phyloP scores from a whole-genome alignment of 2,113 vertebrate genomes.

The Morone chrysops region DNA sequence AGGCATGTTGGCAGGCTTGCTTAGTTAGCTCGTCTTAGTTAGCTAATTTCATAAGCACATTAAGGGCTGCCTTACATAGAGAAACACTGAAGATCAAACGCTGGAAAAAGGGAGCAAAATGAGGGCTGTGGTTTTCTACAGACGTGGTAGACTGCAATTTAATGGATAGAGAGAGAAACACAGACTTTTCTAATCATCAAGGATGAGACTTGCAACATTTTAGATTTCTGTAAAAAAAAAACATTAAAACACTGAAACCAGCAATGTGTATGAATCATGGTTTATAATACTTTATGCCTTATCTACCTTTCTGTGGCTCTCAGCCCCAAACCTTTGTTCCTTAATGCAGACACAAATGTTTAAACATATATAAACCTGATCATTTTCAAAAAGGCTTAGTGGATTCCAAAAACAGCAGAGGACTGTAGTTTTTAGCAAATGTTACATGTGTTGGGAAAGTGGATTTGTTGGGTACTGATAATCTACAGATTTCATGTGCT shows the following conservation, averaged over 20 bases:
- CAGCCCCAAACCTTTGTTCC: not conserved
- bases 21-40: constrained; percentile 25
- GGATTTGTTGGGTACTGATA: not conserved
- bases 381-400: not conserved
- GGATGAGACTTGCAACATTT: not conserved
- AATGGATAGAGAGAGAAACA: constrained; percentile 15
- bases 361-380: not conserved
- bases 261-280: not conserved
- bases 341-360: not conserved
- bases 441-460: not conserved
- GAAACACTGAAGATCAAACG: constrained; percentile 38
- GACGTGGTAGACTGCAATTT: constrained; percentile 15
- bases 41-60: constrained; percentile 46
- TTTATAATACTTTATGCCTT: not conserved
- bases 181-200: not conserved
- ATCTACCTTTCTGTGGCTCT: not conserved
- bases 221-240: not conserved
- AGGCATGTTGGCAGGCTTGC: constrained; percentile 56
- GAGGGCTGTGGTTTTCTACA: constrained; percentile 30
- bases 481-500: not conserved
- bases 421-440: not conserved
- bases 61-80: constrained; percentile 21
- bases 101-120: constrained; percentile 45
- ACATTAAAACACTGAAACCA: not conserved
- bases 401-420: not conserved